phyloP scores from a whole-genome alignment of 2,888 invertebrate genomes.

The Empis stercorea region DNA sequence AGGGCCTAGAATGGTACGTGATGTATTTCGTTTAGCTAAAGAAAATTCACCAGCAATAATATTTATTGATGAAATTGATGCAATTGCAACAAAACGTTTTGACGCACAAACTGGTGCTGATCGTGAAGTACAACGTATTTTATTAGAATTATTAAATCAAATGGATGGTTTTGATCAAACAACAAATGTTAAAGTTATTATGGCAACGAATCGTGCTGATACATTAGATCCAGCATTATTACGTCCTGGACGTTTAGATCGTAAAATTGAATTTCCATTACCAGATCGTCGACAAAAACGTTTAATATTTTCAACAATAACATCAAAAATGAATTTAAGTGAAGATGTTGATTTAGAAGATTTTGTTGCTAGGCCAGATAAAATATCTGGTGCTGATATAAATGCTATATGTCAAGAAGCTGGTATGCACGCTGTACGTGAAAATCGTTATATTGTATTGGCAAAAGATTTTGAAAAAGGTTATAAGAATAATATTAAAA shows the following conservation, averaged over 20 bases:
- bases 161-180: conserved; percentile 99
- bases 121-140: conserved; percentile 94
- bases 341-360: conserved; percentile 99
- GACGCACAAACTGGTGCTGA: conserved; percentile 98
- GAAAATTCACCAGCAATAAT: conserved; percentile 99
- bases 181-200: conserved; percentile 97
- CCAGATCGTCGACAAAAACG: conserved; percentile 84
- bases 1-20: conserved; percentile 98
- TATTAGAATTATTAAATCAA: conserved; percentile 93
- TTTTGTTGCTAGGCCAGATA: conserved; percentile 96
- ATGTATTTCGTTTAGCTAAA: conserved; percentile 96
- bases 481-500: conserved; percentile 98
- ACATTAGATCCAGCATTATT: conserved; percentile 83
- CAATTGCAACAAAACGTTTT: conserved; percentile 97
- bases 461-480: conserved; percentile 99
- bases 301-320: conserved; percentile 95
- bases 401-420: conserved; percentile 99
- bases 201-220: conserved; percentile 96
- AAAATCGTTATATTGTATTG: conserved; percentile 95
- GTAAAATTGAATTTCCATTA: conserved; percentile 97
- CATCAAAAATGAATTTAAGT: conserved; percentile 90
- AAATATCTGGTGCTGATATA: conserved; percentile 98
- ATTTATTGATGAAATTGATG: conserved; percentile 99
- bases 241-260: conserved; percentile 74
- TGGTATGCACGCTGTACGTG: conserved; percentile 98